phyloP scores from a whole-genome alignment of 2,888 invertebrate species.

The Athrips mouffetella region DNA sequence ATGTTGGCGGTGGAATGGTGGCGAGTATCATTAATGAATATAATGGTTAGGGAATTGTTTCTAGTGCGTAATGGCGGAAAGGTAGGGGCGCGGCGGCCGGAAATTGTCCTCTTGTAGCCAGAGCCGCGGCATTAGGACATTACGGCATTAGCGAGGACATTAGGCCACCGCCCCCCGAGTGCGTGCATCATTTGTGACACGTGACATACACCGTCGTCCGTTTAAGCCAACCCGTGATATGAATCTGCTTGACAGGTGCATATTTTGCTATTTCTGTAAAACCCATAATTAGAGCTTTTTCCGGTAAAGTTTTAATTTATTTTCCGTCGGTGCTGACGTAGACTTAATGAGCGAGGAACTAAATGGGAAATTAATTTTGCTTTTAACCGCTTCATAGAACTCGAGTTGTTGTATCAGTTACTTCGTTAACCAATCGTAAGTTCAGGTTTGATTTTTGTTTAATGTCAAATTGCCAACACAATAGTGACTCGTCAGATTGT shows the following conservation, averaged over 20 bases:
- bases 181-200: constrained; percentile 58
- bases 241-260: constrained; percentile 23
- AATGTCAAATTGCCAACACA: constrained; percentile 25
- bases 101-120: constrained; percentile 71
- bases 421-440: no score
- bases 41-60: constrained; percentile 69
- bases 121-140: constrained; percentile 49
- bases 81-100: constrained; percentile 67
- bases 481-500: constrained; percentile 3
- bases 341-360: constrained; percentile 8
- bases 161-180: constrained; percentile 46
- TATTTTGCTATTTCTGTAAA: constrained; percentile 20
- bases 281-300: constrained; percentile 5
- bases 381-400: neutral
- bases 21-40: constrained; percentile 59
- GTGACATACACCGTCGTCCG: constrained; percentile 46
- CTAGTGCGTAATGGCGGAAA: constrained; percentile 63
- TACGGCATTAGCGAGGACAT: constrained; percentile 53
- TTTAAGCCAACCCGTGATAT: neutral
- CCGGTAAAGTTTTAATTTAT: neutral
- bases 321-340: neutral
- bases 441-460: no score
- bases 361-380: constrained; percentile 6
- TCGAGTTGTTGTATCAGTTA: no score
- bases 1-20: constrained; percentile 40